phyloP scores from a whole-genome alignment of 2,888 invertebrate species.

The Adelognathus sp. region DNA sequence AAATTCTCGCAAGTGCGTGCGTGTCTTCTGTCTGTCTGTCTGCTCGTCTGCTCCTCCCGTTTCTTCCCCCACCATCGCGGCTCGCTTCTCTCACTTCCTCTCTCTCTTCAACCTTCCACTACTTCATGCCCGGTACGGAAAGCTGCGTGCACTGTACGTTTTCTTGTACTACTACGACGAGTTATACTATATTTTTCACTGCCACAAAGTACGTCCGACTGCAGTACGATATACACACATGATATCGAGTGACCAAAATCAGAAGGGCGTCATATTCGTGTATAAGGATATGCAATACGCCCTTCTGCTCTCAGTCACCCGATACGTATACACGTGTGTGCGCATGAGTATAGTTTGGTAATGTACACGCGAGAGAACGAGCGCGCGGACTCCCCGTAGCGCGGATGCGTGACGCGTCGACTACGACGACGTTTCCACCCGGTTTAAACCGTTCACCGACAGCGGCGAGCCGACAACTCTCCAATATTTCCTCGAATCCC shows the following conservation, averaged over 20 bases:
- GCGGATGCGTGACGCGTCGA: slow-evolving; percentile 52
- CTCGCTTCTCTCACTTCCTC: not conserved
- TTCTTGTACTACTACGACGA: slow-evolving; percentile 46
- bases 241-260: no score
- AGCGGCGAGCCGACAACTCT: not conserved
- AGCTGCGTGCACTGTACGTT: slow-evolving; percentile 33
- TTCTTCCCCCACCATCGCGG: slow-evolving; percentile 7
- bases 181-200: slow-evolving; percentile 26
- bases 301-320: no score
- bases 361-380: slow-evolving; percentile 57
- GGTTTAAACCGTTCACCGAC: not conserved
- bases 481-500: slow-evolving; percentile 30
- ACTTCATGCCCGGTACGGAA: slow-evolving; percentile 5
- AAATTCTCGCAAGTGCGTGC: slow-evolving; percentile 13
- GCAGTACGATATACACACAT: not conserved
- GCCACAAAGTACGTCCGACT: not conserved
- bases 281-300: no score
- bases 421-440: slow-evolving; percentile 35
- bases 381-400: slow-evolving; percentile 30
- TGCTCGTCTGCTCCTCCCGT: slow-evolving; percentile 46
- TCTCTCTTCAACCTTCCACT: not conserved
- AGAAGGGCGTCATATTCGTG: no score
- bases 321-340: slow-evolving; percentile 5
- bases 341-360: no score
- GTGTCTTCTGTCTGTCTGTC: slow-evolving; percentile 43